phyloP scores from a whole-genome alignment of 2,113 vertebrate species.

The Elanus axillaris region DNA sequence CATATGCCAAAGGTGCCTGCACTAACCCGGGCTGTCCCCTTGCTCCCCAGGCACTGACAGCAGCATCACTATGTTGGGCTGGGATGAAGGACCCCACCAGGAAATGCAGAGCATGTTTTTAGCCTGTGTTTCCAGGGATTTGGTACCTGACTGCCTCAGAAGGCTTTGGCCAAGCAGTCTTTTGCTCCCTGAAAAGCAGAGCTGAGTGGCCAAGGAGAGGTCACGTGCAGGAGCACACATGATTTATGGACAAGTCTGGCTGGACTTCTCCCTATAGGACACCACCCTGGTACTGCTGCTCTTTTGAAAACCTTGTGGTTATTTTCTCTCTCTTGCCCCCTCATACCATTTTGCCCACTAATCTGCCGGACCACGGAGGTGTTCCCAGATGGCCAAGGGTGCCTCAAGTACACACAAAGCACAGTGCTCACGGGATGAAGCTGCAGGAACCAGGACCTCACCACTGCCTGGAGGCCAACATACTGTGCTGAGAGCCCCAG shows the following conservation, averaged over 20 bases:
- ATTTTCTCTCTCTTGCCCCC: neutral
- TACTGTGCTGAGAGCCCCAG: neutral
- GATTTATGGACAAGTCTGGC: neutral
- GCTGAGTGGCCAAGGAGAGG: neutral
- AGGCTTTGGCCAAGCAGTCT: neutral
- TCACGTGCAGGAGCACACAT: neutral
- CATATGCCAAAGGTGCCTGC: neutral
- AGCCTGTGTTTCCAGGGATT: neutral
- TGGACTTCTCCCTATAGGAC: neutral
- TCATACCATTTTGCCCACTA: neutral
- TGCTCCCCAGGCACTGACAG: neutral
- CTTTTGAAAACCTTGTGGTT: neutral
- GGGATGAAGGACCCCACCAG: neutral
- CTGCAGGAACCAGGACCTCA: neutral
- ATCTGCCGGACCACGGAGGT: neutral
- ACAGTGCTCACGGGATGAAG: rapidly evolving
- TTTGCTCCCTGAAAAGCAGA: neutral
- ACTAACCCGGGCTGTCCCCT: neutral
- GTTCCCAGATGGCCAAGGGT: neutral
- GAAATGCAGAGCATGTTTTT: neutral
- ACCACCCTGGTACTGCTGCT: neutral
- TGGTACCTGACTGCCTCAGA: neutral
- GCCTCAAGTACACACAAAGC: neutral
- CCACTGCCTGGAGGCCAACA: neutral
- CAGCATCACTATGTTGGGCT: neutral